Conservation (phyloP, 1,140 invertebrate species). For the Charaxes varanes region DNA sequence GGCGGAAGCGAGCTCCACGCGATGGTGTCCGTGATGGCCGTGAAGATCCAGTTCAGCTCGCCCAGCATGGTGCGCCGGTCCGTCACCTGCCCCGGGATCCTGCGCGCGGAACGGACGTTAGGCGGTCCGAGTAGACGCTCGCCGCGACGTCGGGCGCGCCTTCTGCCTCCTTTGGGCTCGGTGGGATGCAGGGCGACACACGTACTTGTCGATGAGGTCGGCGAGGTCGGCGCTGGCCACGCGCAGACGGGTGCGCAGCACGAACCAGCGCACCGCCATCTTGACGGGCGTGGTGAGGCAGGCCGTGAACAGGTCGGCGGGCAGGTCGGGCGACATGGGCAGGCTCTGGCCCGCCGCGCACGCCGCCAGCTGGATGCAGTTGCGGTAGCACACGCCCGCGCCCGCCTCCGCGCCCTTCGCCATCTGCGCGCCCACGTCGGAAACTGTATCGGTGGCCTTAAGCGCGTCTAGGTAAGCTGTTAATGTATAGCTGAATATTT, state of each 20-base stretch:
- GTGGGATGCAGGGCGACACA: no score
- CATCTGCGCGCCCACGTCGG: background rate
- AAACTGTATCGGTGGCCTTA: no score
- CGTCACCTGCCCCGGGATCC: conserved; percentile 95
- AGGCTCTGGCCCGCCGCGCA: conserved; percentile 93
- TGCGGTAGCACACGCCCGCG: conserved; percentile 79
- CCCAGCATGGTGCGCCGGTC: conserved; percentile 98
- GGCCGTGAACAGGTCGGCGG: conserved; percentile 98
- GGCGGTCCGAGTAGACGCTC: no score
- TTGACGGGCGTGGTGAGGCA: conserved; percentile 99
- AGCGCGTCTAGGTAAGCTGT: no score
- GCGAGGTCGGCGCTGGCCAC: conserved; percentile 89
- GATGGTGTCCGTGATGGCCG: conserved; percentile 99
- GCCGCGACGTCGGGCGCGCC: no score
- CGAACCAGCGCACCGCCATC: conserved; percentile 96
- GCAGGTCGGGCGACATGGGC: conserved; percentile 98
- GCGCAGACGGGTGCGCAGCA: conserved; percentile 88
- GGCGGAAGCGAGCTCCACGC: conserved; percentile 96
- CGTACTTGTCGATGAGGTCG: conserved; percentile 93
- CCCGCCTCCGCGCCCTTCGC: conserved; percentile 15
- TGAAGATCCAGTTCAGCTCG: conserved; percentile 99
- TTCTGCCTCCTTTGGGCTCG: no score
- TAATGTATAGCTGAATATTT: no score
- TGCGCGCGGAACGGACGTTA: conserved; percentile 35
- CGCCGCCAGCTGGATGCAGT: conserved; percentile 97